A percentile compares a stretch with the other conserved stretches of the same genome.
phyloP scores from a whole-genome alignment of 2,888 invertebrate species.

The Hedychridium roseum region DNA sequence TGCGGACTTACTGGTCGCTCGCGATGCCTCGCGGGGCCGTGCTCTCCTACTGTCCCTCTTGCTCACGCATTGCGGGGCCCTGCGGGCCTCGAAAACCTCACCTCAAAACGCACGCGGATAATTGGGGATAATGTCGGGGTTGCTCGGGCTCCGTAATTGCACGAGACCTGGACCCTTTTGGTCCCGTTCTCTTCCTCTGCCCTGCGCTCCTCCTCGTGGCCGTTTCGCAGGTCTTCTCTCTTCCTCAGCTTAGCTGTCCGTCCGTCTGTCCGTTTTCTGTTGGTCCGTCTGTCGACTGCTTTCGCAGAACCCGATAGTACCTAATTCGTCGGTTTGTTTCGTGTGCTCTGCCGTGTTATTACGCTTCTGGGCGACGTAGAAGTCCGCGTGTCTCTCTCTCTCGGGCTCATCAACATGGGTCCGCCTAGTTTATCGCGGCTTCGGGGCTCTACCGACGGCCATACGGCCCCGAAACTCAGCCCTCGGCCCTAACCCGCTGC shows the following conservation, averaged over 20 bases:
- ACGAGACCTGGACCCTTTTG: slow-evolving; percentile 50
- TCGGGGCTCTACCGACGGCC: too few relatives aligned
- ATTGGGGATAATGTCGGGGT: slow-evolving; percentile 62
- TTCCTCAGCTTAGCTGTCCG: slow-evolving; percentile 22
- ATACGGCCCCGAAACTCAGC: too few relatives aligned
- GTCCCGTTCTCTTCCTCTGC: slow-evolving; percentile 21
- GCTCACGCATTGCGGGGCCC: slow-evolving; percentile 32
- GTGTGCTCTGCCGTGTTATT: slow-evolving; percentile 54
- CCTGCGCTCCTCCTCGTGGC: slow-evolving; percentile 13
- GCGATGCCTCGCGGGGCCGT: slow-evolving; percentile 46
- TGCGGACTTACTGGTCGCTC: slow-evolving; percentile 37
- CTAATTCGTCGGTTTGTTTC: slow-evolving; percentile 58
- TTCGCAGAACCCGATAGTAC: slow-evolving; percentile 56
- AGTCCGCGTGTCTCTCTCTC: not conserved
- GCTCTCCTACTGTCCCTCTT: slow-evolving; percentile 27
- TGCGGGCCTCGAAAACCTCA: slow-evolving; percentile 54
- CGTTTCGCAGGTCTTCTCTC: slow-evolving; percentile 18
- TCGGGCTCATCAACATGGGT: too few relatives aligned
- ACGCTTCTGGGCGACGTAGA: slow-evolving; percentile 38
- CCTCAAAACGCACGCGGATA: slow-evolving; percentile 59
- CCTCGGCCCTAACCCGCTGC: too few relatives aligned
- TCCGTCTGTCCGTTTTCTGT: slow-evolving; percentile 33
- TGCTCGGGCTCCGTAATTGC: slow-evolving; percentile 58
- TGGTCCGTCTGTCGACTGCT: slow-evolving; percentile 49
- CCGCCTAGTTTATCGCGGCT: too few relatives aligned